phyloP scores from a whole-genome alignment of 2,113 vertebrate species.

The Anoplopoma fimbria region DNA sequence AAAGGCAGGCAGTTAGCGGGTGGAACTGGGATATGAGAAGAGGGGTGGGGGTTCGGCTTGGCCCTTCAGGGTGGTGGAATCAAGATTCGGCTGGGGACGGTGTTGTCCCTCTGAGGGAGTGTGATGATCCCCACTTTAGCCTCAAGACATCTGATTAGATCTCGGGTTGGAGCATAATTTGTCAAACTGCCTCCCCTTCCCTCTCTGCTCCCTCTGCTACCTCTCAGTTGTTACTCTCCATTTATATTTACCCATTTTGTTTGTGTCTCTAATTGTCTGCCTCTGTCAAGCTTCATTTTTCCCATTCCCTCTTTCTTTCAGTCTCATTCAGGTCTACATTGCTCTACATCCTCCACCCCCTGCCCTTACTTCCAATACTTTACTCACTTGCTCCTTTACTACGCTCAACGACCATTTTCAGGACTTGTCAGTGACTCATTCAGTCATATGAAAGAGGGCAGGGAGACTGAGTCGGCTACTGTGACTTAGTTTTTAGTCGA shows the following conservation, averaged over 20 bases:
- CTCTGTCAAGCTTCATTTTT: conserved; percentile 31
- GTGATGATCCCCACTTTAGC: conserved; percentile 49
- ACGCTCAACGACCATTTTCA: conserved; percentile 41
- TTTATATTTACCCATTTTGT: conserved; percentile 57
- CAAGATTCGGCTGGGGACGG: conserved; percentile 16
- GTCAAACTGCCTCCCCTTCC: conserved; percentile 30
- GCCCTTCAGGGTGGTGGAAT: neutral
- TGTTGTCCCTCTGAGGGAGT: conserved; percentile 6
- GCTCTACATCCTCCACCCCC: conserved; percentile 23
- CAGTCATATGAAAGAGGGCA: conserved; percentile 14
- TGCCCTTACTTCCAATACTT: conserved; percentile 30
- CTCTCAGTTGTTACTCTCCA: conserved; percentile 35
- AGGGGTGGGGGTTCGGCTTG: neutral
- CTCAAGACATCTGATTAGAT: conserved; percentile 57
- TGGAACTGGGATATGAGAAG: conserved; percentile 22
- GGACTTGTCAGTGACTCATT: conserved; percentile 55
- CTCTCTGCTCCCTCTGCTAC: neutral
- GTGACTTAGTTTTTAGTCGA: conserved; percentile 38
- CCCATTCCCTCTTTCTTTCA: conserved; percentile 13
- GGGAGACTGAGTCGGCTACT: conserved; percentile 12
- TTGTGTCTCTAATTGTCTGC: conserved; percentile 52
- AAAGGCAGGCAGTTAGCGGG: conserved; percentile 35
- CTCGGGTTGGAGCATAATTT: conserved; percentile 31
- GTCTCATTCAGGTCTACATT: conserved; percentile 32
- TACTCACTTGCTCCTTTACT: conserved; percentile 37